A percentile compares a stretch with the other conserved stretches of the same genome.
These are phyloP conservation scores for Pteronura brasiliensis DNA, from an alignment of 2,113 vertebrate species.

Conservation along the genomic window DNA sequence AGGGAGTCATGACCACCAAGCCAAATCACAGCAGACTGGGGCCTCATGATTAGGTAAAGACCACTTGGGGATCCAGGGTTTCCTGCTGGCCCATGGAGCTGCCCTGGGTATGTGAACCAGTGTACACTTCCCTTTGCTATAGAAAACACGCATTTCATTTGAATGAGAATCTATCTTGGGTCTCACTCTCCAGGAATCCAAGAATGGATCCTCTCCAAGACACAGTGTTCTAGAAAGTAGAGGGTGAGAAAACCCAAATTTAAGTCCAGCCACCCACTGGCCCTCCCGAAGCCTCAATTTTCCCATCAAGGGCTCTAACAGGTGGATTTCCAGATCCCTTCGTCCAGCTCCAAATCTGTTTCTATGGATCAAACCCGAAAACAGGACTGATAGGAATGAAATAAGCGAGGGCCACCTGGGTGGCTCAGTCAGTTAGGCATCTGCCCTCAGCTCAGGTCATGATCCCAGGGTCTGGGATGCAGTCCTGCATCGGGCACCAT, in stretches of 20 bases:
- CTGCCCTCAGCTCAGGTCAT: no score
- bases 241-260: background rate
- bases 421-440: background rate
- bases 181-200: background rate
- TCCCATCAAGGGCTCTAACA: background rate
- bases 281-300: background rate
- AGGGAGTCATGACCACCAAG: background rate
- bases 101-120: background rate
- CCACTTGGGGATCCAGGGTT: background rate
- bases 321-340: background rate
- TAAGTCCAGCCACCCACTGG: background rate
- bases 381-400: background rate
- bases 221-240: background rate
- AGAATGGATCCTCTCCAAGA: background rate
- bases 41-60: background rate
- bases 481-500: accelerated
- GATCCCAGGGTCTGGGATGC: no score
- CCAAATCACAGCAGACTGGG: background rate
- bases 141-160: background rate
- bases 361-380: background rate
- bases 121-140: background rate
- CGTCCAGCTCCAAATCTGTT: background rate
- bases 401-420: background rate
- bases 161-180: background rate
- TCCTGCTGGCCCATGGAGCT: background rate